These are phyloP conservation scores for Anas flavirostris DNA, from an alignment of 2,797 vertebrate genomes.

Conservation along the genomic window DNA sequence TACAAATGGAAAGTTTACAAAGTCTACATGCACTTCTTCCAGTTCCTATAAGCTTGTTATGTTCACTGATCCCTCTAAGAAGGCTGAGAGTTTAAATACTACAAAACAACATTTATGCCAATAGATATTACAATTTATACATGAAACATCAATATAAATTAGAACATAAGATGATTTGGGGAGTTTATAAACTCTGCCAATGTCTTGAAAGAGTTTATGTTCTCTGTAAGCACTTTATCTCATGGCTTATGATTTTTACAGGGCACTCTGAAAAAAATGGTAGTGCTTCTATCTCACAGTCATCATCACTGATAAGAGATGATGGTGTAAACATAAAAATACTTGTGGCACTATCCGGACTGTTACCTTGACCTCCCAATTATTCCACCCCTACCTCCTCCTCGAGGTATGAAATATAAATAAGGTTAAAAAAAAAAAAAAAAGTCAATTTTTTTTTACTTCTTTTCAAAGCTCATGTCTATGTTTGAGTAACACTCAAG, in stretches of 20 bases:
- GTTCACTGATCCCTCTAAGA: not conserved
- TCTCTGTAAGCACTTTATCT: constrained; percentile 10
- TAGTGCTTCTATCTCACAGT: not conserved
- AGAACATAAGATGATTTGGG: not conserved
- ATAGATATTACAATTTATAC: not conserved
- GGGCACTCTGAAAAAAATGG: not conserved
- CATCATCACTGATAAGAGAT: not conserved
- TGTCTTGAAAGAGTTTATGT: not conserved
- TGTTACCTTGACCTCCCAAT: not conserved
- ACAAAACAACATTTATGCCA: not conserved
- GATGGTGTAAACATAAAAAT: not conserved
- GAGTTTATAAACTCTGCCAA: not conserved
- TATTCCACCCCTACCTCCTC: not conserved
- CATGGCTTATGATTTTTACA: constrained; percentile 5
- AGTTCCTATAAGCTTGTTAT: not conserved
- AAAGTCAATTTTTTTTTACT: not conserved
- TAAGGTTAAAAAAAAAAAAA: not conserved
- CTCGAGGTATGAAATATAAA: not conserved
- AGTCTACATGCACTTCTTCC: not conserved
- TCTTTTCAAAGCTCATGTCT: not conserved
- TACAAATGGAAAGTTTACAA: not conserved
- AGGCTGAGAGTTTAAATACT: not conserved
- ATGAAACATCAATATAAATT: not conserved
- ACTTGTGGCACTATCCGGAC: not conserved
- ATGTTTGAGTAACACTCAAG: not conserved